Base-by-base conservation (phyloP, 2,888 invertebrate genomes). In the Caenorhabditis panamensis region DNA sequence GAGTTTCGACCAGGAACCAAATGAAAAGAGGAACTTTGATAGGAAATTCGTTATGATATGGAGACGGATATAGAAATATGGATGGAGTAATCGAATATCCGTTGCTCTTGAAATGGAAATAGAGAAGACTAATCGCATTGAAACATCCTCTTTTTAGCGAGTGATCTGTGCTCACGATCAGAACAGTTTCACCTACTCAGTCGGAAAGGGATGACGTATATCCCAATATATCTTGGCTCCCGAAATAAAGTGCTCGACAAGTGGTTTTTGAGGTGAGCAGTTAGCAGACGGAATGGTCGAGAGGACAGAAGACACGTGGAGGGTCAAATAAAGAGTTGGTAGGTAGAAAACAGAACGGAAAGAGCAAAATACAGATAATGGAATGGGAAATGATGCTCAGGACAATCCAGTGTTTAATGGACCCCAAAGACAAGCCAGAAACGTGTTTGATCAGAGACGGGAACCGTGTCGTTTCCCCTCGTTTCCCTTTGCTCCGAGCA, bases 381-480 rank as follows among this genome's bases (percentile, higher is more conserved):
- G 31, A 31, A 31, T 4, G 31, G 31, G 31, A 31, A 31, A 31
- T n/a, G n/a, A n/a, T n/a, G n/a, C 36, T 36, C 36, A 11, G 6
- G 36, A 36, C 36, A n/a, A n/a, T n/a, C n/a, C n/a, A n/a, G 36
- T 36, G 36, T 36, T 54, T 54, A 28, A 54, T 54, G 54, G 28
- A 54, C 54, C n/a, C n/a, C n/a, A n/a, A n/a, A n/a, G n/a, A n/a
- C n/a, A n/a, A n/a, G 53, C 28, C 62, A 47, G 44, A 75, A 67
- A 76, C 62, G 54, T 76, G 62, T 76, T 76, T 67, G 63, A 69
- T 61, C 54, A 68, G 28, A 18, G 47, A 63, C 26, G 11, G 51
- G 49, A 54, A 61, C 41, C 61, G 22, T 61, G 61, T 41, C 41
- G 24, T 49, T 22, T n/a, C 62, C n/a, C n/a, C n/a, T n/a, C n/a